Percentiles rank a stretch among this genome's conserved stretches.
Conservation (phyloP, 2,113 vertebrate genomes). For the Engystomops pustulosus region DNA sequence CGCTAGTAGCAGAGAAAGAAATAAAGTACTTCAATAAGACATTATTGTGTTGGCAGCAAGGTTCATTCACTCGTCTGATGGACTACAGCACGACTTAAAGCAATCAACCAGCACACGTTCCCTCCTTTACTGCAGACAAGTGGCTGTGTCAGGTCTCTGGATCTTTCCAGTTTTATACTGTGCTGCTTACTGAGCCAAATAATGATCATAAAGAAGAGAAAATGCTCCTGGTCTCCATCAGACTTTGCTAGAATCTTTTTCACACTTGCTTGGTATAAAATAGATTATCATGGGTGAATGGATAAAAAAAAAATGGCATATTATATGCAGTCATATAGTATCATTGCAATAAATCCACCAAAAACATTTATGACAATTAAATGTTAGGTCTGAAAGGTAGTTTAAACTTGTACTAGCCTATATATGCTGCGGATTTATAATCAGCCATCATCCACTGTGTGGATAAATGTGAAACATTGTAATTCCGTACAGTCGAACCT, state of each 20-base stretch:
- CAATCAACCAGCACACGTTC: constrained; percentile 61
- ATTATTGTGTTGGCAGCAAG: constrained; percentile 54
- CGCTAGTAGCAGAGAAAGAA: constrained; percentile 22
- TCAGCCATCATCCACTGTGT: too few species aligned
- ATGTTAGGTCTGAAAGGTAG: too few species aligned
- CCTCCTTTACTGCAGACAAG: constrained; percentile 60
- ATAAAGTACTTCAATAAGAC: constrained; percentile 35
- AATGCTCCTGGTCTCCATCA: not conserved
- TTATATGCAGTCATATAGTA: too few species aligned
- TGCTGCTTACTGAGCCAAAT: constrained; percentile 48
- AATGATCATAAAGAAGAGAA: constrained; percentile 41
- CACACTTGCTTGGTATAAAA: not conserved
- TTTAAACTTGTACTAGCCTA: too few species aligned
- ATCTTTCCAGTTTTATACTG: constrained; percentile 60
- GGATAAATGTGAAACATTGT: too few species aligned
- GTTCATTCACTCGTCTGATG: constrained; percentile 58
- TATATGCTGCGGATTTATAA: too few species aligned
- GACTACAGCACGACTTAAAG: constrained; percentile 61
- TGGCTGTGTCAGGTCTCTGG: constrained; percentile 64
- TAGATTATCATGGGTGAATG: too few species aligned
- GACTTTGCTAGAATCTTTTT: not conserved
- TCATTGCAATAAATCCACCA: too few species aligned
- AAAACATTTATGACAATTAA: too few species aligned
- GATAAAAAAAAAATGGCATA: not conserved
- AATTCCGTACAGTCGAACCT: too few species aligned